These are phyloP conservation scores for Camelus dromedarius DNA, from an alignment of 2,113 vertebrate genomes.

Conservation along the genomic window DNA sequence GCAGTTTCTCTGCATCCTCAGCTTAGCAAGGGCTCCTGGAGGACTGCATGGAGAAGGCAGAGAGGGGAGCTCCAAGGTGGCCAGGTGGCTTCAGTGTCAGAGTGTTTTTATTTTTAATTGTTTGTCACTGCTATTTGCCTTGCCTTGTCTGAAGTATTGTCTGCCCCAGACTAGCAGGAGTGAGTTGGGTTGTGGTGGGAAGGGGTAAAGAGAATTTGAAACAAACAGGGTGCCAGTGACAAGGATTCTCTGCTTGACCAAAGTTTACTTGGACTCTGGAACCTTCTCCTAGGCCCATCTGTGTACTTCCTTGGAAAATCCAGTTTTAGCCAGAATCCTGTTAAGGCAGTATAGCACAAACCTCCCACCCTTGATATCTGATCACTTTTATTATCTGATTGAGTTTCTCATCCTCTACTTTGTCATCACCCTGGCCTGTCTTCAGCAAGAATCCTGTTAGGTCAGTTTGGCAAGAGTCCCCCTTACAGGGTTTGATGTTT, in stretches of 20 bases:
- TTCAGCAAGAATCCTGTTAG: not conserved
- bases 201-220: conserved; percentile 6
- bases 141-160: not conserved
- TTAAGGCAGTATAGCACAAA: not conserved
- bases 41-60: conserved; percentile 12
- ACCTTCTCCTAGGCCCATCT: not conserved
- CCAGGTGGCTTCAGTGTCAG: conserved; percentile 62
- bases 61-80: not conserved
- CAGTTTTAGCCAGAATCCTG: not conserved
- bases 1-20: conserved; percentile 34
- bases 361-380: not conserved
- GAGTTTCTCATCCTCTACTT: not conserved
- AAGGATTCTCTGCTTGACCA: not conserved
- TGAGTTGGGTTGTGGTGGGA: not conserved
- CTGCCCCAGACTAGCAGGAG: not conserved
- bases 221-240: not conserved
- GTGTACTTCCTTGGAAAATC: not conserved
- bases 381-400: not conserved
- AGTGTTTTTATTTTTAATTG: conserved; percentile 78
- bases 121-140: conserved; percentile 57
- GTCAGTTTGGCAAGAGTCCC: not conserved
- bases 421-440: not conserved
- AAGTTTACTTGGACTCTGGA: not conserved
- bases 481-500: not conserved
- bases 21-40: not conserved